A percentile compares a stretch with the other conserved stretches of the same genome.
Evolutionary conservation across 2,797 vertebrate species (phyloP).

Genomic region (Parauchenoglanis ngamensis): DNA sequence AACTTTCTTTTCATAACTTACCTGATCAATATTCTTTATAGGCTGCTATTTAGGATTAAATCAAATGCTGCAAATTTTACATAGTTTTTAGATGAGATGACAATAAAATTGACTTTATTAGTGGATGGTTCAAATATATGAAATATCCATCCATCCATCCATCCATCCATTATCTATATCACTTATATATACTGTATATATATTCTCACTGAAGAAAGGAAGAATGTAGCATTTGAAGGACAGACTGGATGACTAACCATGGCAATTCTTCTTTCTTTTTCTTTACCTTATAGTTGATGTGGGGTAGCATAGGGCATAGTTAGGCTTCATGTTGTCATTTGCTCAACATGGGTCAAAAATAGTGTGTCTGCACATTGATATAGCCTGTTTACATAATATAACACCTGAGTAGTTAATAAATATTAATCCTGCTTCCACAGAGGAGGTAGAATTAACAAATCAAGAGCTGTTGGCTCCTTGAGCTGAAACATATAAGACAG

Average conservation of each 20-base stretch:
- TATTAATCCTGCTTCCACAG: neutral
- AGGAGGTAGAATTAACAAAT: neutral
- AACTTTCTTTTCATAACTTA: neutral
- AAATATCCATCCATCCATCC: neutral
- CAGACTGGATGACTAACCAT: neutral
- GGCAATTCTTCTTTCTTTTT: neutral
- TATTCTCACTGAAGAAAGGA: neutral
- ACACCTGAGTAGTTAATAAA: neutral
- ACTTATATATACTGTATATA: no score
- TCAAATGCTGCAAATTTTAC: neutral
- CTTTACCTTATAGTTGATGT: neutral
- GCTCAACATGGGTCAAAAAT: neutral
- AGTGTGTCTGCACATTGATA: neutral
- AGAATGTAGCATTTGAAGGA: neutral
- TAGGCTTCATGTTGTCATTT: neutral
- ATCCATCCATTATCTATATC: no score
- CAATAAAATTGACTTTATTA: neutral
- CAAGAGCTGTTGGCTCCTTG: neutral
- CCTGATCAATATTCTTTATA: no score
- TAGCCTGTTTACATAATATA: neutral
- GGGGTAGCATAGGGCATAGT: neutral
- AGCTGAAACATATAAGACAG: conserved; percentile 47
- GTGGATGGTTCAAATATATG: neutral
- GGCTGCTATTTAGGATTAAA: neutral
- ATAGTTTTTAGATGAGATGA: neutral